Evolutionary conservation across 2,797 vertebrate species (phyloP).

Genomic region (Epinephelus coioides): DNA sequence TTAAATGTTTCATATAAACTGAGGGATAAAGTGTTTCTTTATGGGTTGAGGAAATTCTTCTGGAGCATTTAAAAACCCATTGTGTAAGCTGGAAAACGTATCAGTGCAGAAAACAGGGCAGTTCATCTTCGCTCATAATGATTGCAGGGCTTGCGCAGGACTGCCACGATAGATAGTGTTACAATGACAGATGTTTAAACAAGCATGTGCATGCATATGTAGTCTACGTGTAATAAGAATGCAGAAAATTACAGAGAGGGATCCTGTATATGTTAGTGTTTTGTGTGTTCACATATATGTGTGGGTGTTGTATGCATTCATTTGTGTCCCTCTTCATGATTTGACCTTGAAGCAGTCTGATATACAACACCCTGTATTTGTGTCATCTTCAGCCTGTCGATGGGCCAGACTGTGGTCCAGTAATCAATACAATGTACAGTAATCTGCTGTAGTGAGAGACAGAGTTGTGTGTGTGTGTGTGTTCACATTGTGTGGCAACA

Average conservation of each 20-base stretch:
- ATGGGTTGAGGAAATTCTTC: background rate
- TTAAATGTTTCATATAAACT: background rate
- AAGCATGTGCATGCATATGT: background rate
- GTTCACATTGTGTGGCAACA: constrained; percentile 22
- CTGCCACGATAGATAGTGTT: background rate
- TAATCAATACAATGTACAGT: constrained; percentile 61
- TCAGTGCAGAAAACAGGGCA: background rate
- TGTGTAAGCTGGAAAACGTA: background rate
- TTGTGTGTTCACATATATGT: background rate
- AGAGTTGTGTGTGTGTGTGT: background rate
- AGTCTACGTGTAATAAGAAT: background rate
- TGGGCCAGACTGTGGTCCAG: constrained; percentile 39
- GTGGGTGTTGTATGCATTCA: background rate
- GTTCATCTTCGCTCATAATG: background rate
- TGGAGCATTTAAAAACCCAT: background rate
- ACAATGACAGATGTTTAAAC: background rate
- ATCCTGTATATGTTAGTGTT: background rate
- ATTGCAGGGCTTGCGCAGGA: background rate
- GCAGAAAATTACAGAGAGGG: background rate
- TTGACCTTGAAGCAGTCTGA: constrained; percentile 67
- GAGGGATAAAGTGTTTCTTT: background rate
- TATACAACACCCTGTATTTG: constrained; percentile 37
- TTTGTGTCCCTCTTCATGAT: constrained; percentile 24
- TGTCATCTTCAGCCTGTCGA: constrained; percentile 49
- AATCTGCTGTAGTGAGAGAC: constrained; percentile 29